Base-by-base conservation (phyloP, 2,888 invertebrate species). In the Leucophenga montana region DNA sequence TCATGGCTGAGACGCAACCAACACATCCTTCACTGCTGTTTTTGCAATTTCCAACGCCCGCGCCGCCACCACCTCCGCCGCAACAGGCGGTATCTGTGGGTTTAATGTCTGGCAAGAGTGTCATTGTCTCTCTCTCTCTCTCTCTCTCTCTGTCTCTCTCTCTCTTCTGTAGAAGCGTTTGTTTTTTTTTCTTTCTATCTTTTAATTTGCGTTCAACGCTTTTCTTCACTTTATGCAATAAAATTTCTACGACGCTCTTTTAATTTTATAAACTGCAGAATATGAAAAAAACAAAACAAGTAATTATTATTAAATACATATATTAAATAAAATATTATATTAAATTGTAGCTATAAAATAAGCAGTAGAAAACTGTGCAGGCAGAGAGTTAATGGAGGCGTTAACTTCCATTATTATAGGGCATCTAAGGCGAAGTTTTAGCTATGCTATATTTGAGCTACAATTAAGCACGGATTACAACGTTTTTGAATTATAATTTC, bases 71-170 rank as follows among this genome's bases (percentile, higher is more conserved):
- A 11, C 77, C 78, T 14, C 78, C 80, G 2, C 75, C 78, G 27
- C 78, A 78, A 61, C 78, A 81, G 66, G 78, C 72, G 62, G 77
- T 77, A 71, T 80, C 77, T 1, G 76, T 70, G 69, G 86, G 78
- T 57, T 86, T 86, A 18, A 87, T 78, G 64, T 87, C 86, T 77
- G 86, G 85, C 79, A 86, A 82, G 75, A 87, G 75, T 64, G 86
- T 87, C 86, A 86, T 86, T 68, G 3, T 39, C 3, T 31, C 16
- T 62, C 46, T 62, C 8, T 44, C 1, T 14, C 20, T 44, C 13
- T n/a, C 13, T 22, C 5, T 16, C 11, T n/a, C n/a, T n/a, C n/a
- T n/a, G n/a, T n/a, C n/a, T n/a, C n/a, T n/a, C n/a, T n/a, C n/a
- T n/a, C n/a, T n/a, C n/a, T n/a, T n/a, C n/a, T n/a, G n/a, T n/a